Evolutionary conservation across 2,113 vertebrate genomes (phyloP).

Genomic region (Dryoscopus gambensis): DNA sequence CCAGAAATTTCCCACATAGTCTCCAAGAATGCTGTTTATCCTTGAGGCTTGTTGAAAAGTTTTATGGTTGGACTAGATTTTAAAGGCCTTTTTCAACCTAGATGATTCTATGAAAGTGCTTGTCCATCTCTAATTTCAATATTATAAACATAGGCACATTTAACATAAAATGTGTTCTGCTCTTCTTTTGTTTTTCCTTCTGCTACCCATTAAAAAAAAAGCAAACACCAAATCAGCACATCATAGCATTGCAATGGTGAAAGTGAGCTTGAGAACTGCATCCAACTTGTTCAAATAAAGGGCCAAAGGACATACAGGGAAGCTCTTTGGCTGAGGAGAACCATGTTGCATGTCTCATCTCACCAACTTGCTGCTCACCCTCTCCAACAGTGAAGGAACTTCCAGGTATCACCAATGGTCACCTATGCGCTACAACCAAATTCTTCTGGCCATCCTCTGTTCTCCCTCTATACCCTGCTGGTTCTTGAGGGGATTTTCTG

Average conservation of each 20-base stretch:
- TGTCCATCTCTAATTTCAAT: neutral
- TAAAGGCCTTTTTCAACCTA: neutral
- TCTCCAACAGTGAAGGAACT: neutral
- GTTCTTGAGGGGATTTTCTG: neutral
- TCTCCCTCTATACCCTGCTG: neutral
- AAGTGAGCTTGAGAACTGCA: neutral
- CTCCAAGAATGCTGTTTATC: neutral
- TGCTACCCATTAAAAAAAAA: neutral
- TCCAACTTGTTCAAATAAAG: neutral
- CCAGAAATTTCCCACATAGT: neutral
- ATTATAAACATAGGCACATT: neutral
- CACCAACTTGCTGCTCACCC: neutral
- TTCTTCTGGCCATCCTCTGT: neutral
- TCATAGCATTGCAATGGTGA: neutral
- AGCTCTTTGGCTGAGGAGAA: neutral
- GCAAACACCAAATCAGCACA: neutral
- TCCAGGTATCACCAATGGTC: neutral
- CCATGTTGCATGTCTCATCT: accelerated
- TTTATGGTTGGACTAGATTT: neutral
- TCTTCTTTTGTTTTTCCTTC: neutral
- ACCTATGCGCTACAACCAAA: neutral
- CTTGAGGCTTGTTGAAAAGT: neutral
- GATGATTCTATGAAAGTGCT: neutral
- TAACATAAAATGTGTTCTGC: neutral
- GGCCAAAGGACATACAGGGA: neutral